Evolutionary conservation across 2,888 invertebrate species (phyloP).

Genomic region (Drosophila ezoana): DNA sequence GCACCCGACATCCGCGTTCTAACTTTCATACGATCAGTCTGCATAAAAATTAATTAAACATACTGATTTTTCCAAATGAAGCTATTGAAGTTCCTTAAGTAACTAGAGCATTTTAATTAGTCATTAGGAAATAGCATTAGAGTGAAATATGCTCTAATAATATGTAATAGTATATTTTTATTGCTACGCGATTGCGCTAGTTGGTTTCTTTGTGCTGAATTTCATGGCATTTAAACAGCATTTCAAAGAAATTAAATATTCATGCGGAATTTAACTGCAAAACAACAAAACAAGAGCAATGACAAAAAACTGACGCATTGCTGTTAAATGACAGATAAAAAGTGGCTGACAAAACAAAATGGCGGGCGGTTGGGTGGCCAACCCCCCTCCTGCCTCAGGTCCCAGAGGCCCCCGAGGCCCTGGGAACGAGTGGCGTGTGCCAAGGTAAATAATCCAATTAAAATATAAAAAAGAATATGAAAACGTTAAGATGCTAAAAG

Average conservation of each 20-base stretch:
- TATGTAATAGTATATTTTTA: constrained; percentile 16
- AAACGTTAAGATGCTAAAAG: constrained; percentile 39
- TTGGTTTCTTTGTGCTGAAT: constrained; percentile 12
- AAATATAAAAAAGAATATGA: constrained; percentile 41
- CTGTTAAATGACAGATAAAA: constrained; percentile 63
- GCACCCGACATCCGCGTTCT: too few relatives aligned
- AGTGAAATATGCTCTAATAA: constrained; percentile 6
- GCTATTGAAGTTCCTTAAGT: not conserved
- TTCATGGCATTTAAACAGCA: constrained; percentile 57
- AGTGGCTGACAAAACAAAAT: constrained; percentile 37
- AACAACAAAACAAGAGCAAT: constrained; percentile 27
- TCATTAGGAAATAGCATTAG: not conserved
- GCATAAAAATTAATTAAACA: not conserved
- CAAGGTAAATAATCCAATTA: constrained; percentile 55
- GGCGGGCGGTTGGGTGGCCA: not conserved
- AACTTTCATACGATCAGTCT: not conserved
- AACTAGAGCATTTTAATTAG: constrained; percentile 2
- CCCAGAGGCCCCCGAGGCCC: not conserved
- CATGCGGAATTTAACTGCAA: constrained; percentile 48
- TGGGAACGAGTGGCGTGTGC: not conserved
- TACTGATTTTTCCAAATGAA: not conserved
- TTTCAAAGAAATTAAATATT: constrained; percentile 66
- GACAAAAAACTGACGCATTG: constrained; percentile 51
- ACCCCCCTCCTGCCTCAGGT: not conserved
- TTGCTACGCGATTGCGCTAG: not conserved